These are phyloP conservation scores for Drosophila miranda DNA, from an alignment of 1,140 invertebrate genomes.

Conservation along the genomic window DNA sequence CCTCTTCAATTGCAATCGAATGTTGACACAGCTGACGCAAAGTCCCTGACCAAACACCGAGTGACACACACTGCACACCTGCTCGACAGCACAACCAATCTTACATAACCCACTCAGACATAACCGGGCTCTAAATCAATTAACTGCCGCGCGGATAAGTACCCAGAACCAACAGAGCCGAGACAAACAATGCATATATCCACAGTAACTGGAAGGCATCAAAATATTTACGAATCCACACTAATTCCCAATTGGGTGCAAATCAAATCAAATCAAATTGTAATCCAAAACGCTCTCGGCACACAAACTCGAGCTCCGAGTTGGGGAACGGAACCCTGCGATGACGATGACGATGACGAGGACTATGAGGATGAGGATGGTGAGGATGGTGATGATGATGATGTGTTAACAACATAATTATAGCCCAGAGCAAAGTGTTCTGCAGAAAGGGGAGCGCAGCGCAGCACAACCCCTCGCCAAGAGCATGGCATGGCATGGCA, in stretches of 20 bases:
- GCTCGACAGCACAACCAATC: neutral
- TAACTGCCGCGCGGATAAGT: slow-evolving; percentile 57
- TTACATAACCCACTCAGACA: slow-evolving; percentile 33
- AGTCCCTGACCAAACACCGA: slow-evolving; percentile 26
- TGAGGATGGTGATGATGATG: slow-evolving; percentile 66
- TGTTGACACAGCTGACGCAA: slow-evolving; percentile 29
- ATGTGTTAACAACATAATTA: slow-evolving; percentile 82
- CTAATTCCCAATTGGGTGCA: slow-evolving; percentile 78
- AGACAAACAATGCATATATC: slow-evolving; percentile 34
- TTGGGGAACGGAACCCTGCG: slow-evolving; percentile 6
- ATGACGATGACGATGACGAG: slow-evolving; percentile 24
- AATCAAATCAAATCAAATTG: slow-evolving; percentile 79
- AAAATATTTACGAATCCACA: slow-evolving; percentile 76
- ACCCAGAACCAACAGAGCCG: slow-evolving; percentile 33
- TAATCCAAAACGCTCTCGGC: slow-evolving; percentile 77
- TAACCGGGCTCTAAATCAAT: slow-evolving; percentile 60
- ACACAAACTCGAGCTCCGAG: slow-evolving; percentile 20
- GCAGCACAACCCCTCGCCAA: slow-evolving; percentile 57
- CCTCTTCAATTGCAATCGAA: neutral
- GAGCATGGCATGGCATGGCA: neutral
- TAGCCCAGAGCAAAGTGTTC: slow-evolving; percentile 74
- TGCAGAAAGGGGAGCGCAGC: slow-evolving; percentile 34
- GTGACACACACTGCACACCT: slow-evolving; percentile 26
- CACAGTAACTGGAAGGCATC: slow-evolving; percentile 61
- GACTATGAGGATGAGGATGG: slow-evolving; percentile 38